Evolutionary conservation across 1,140 invertebrate species (phyloP), one percentile per base, ranked within the genome.

Genomic region (Paracyclopina nana): DNA sequence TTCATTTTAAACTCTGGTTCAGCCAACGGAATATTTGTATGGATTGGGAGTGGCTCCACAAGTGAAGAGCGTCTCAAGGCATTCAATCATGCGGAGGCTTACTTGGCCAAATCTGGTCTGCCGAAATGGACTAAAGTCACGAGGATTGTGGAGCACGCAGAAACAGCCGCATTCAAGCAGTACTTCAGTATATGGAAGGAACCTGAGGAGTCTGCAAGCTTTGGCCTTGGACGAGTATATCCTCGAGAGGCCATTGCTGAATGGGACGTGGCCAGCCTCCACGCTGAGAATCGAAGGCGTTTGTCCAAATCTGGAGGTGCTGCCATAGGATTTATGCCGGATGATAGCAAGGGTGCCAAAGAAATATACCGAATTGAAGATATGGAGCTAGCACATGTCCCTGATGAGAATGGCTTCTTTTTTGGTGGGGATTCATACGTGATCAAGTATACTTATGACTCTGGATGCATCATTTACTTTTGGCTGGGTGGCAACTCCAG

Each of bases 371-470:
- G 66, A n/a, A 60, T 73, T 46, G 69, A 74, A 59, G 66, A 72
- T 54, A 65, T 71, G 59, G 69, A 76, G 55, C 57, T 77, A 41
- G 68, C 68, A 20, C 70, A 70, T 26, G 43, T 50, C 9, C 30
- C 30, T 11, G 62, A 68, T 31, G 68, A 70, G 40, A 66, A 75
- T 55, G 74, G 77, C 25, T 69, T 74, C 27, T 75, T 85, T 57
- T 80, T 77, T 61, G 78, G 78, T 50, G 77, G 78, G 24, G 80
- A 82, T 53, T 77, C 77, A 0, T 86, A 85, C 53, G 72, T 84
- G 5, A 65, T 84, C 20, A 72, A 74, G 55, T 85, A 85, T 59
- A 71, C 72, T 24, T 80, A 77, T 54, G 62, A 70, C 11, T 63
- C 69, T 51, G 62, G 67, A 9, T 68, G 69, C 55, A 72, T 84